A percentile compares a stretch with the other conserved stretches of the same genome.
These are phyloP conservation scores for Peromyscus polionotus DNA, from an alignment of 2,113 vertebrate genomes.

Conservation along the genomic window DNA sequence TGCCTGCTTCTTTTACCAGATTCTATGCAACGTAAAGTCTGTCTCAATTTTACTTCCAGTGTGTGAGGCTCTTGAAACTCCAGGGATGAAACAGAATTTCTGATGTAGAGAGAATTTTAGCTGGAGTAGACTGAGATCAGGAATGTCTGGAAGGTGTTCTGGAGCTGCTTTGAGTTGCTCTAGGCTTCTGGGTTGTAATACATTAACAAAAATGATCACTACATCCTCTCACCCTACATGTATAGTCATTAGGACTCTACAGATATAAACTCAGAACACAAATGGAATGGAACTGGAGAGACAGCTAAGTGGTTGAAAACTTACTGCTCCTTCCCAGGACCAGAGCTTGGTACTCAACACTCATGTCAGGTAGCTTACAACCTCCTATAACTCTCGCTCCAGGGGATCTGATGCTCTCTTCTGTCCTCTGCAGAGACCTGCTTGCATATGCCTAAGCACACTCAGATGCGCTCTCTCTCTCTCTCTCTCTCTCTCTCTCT, in stretches of 20 bases:
- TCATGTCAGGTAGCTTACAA: neutral
- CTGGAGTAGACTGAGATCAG: neutral
- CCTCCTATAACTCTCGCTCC: neutral
- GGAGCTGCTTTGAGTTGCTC: neutral
- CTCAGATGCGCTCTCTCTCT: neutral
- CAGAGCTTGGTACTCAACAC: neutral
- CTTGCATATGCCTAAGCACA: neutral
- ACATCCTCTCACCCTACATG: neutral
- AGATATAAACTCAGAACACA: neutral
- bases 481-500: too few relatives aligned
- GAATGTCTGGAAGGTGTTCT: neutral
- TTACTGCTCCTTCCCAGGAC: neutral
- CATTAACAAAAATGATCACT: neutral
- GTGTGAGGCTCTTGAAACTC: neutral
- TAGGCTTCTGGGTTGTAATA: neutral
- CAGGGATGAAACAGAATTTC: neutral
- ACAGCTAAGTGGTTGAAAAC: neutral
- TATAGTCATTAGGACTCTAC: neutral
- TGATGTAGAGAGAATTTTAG: neutral
- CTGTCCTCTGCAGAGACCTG: neutral
- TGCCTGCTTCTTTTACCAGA: neutral
- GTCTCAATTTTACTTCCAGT: neutral
- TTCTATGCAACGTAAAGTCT: neutral
- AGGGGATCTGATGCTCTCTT: neutral
- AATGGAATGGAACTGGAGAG: neutral